Evolutionary conservation across 1,140 invertebrate species (phyloP), one percentile per base, ranked within the genome.

Genomic region (Tribolium castaneum): DNA sequence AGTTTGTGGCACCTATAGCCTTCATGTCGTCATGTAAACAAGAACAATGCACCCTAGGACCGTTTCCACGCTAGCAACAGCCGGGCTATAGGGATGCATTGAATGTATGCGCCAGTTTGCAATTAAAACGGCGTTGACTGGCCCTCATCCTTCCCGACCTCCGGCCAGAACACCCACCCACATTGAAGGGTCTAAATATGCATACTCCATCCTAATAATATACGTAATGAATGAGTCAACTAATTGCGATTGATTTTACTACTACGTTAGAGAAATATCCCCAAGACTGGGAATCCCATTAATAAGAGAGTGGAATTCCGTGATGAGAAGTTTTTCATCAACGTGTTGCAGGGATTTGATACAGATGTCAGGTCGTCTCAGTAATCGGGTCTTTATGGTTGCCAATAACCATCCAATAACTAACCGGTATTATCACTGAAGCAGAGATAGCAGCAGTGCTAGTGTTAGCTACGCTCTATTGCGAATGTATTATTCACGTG

Each of bases 361-460:
- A 80, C 79, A 80, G 79, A 80, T 80, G 79, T 80, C 76, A 70
- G 70, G 76, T 52, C 62, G 51, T 78, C 79, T 35, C 72, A 51
- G 74, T 80, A 80, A 80, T 80, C 71, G 79, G 76, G 50, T 62
- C 79, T 80, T 80, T 80, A 80, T 80, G 72, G 73, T 19, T 74
- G 77, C 77, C 79, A 80, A 80, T 80, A 80, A 80, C 79, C 77
- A 56, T 80, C 76, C 79, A 80, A 80, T 80, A 80, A 78, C 79
- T 74, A 78, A 78, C 77, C 79, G 25, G 59, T 54, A 73, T 78
- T 80, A 80, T 80, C 79, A 78, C 39, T 50, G 70, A 59, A 39
- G 73, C 51, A 71, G 79, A 76, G 77, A 80, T 73, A 72, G 66
- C 76, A 22, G 51, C 45, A 75, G 16, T 73, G 14, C 49, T 72